Base-by-base conservation (phyloP, 2,888 invertebrate species). In the Stenodema calcarata region DNA sequence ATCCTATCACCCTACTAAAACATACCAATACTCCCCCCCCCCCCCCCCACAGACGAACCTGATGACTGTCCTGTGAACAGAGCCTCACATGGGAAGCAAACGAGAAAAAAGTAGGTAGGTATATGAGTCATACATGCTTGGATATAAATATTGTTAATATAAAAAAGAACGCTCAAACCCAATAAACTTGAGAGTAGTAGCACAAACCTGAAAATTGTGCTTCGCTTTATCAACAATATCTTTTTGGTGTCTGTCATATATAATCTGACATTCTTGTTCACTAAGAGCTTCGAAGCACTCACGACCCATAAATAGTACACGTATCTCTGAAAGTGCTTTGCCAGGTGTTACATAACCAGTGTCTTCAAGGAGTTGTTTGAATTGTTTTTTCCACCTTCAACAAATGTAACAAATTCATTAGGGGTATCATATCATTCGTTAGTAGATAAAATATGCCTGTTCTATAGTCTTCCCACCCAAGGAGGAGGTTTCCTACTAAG, bases 301-400 rank as follows among this genome's bases (percentile, higher is more conserved):
- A 62, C 98, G 94, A 0, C 98, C 98, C 95, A 98, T 96, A 90
- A 99, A 96, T 87, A 98, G 92, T 2, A 98, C 96, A 82, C 96
- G 93, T 50, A 98, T 97, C 91, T 98, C 98, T 0, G 95, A 95
- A 89, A 98, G 92, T 90, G 96, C 95, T 92, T 98, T 98, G n/a
- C 98, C 98, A 0, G 98, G 97, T 0, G 97, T 98, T 42, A 98
- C 97, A 91, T 98, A 98, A 1, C 97, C 96, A 0, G 98, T 98
- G 91, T 98, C 98, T 91, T 97, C 97, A 86, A 99, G 93, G 27
- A 98, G 93, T 90, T 96, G 95, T 91, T 97, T 97, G 92, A 99
- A 99, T 91, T 98, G 97, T 90, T 96, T 96, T 91, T 97, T 96
- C 95, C 97, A 96, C 92, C 98, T 98, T 91, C 28, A 88, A 88